phyloP scores from a whole-genome alignment of 2,888 invertebrate genomes.

The Brachypalpus laphriformis region DNA sequence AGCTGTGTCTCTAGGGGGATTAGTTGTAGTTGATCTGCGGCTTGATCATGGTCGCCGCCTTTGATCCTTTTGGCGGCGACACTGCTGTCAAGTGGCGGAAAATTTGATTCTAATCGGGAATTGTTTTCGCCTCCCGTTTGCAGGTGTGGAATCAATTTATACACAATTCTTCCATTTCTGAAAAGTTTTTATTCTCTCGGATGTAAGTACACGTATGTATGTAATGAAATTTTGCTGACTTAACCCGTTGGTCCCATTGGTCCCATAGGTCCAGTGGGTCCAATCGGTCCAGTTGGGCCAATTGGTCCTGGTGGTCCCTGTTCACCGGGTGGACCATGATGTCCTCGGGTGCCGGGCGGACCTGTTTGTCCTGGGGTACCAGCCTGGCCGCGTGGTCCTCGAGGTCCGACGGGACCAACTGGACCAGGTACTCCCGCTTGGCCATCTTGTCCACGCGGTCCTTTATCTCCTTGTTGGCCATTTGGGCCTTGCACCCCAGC shows the following conservation, averaged over 20 bases:
- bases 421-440: slow-evolving; percentile 39
- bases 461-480: slow-evolving; percentile 54
- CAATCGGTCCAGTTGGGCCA: slow-evolving; percentile 20
- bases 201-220: neutral
- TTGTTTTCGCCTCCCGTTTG: neutral
- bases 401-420: slow-evolving; percentile 37
- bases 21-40: slow-evolving; percentile 41
- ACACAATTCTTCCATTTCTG: neutral
- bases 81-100: slow-evolving; percentile 50
- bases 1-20: slow-evolving; percentile 34
- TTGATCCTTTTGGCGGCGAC: slow-evolving; percentile 65
- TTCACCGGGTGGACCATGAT: slow-evolving; percentile 41
- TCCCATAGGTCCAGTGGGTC: slow-evolving; percentile 14
- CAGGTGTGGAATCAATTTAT: slow-evolving; percentile 30
- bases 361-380: slow-evolving; percentile 37
- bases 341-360: slow-evolving; percentile 41
- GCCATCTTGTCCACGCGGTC: slow-evolving; percentile 46
- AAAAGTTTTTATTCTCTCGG: neutral
- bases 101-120: slow-evolving; percentile 40
- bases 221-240: too few species aligned
- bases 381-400: slow-evolving; percentile 34
- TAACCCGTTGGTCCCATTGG: neutral
- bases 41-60: slow-evolving; percentile 32
- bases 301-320: slow-evolving; percentile 26
- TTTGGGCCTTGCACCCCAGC: slow-evolving; percentile 26